phyloP scores from a whole-genome alignment of 2,888 invertebrate species.

The Teinopalpus imperialis region DNA sequence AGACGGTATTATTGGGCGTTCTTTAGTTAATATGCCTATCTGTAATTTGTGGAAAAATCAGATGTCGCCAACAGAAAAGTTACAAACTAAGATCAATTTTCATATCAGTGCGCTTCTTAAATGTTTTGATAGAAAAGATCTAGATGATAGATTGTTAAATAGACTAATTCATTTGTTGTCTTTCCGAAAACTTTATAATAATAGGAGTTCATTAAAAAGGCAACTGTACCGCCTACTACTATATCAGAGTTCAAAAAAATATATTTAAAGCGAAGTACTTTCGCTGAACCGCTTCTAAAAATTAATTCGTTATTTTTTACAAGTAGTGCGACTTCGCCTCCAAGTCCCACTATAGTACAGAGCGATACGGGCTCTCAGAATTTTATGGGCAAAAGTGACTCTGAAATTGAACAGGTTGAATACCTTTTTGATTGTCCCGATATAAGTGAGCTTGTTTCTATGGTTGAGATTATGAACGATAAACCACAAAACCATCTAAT shows the following conservation, averaged over 20 bases:
- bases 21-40: slow-evolving; percentile 58
- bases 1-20: slow-evolving; percentile 51
- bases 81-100: slow-evolving; percentile 64
- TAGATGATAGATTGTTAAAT: slow-evolving; percentile 61
- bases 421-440: slow-evolving; percentile 68
- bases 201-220: slow-evolving; percentile 64
- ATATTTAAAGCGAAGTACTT: slow-evolving; percentile 63
- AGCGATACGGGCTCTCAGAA: slow-evolving; percentile 41
- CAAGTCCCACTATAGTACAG: slow-evolving; percentile 52
- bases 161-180: slow-evolving; percentile 63
- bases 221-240: slow-evolving; percentile 44
- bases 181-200: slow-evolving; percentile 65
- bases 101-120: slow-evolving; percentile 64
- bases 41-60: slow-evolving; percentile 56
- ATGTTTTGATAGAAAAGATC: slow-evolving; percentile 63
- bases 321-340: slow-evolving; percentile 38
- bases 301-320: slow-evolving; percentile 37
- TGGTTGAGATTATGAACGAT: slow-evolving; percentile 60
- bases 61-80: slow-evolving; percentile 42
- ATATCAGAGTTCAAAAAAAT: slow-evolving; percentile 63
- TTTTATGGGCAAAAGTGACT: slow-evolving; percentile 34
- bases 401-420: slow-evolving; percentile 45
- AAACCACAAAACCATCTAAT: slow-evolving; percentile 56
- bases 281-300: slow-evolving; percentile 59
- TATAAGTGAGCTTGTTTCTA: slow-evolving; percentile 67